These are phyloP conservation scores for Rhynchonycteris naso DNA, from an alignment of 2,797 vertebrate species.

Conservation along the genomic window DNA sequence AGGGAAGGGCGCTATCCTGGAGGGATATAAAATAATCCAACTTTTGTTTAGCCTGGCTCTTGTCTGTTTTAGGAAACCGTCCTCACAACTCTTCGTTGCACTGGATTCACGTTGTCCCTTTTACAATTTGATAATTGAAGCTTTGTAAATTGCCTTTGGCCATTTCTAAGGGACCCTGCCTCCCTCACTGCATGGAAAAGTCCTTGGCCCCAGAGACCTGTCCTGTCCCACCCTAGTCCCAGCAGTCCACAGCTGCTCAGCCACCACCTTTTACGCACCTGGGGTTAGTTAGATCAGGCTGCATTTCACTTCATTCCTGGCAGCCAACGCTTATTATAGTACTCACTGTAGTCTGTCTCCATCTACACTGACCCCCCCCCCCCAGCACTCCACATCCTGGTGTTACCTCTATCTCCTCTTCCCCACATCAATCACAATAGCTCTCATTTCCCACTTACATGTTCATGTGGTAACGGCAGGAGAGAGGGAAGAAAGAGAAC, in stretches of 20 bases:
- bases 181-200: background rate
- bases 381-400: background rate
- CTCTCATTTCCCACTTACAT: background rate
- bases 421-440: background rate
- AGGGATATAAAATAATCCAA: background rate
- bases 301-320: background rate
- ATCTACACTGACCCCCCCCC: background rate
- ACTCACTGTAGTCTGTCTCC: background rate
- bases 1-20: background rate
- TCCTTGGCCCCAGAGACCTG: background rate
- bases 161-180: background rate
- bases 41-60: background rate
- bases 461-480: background rate
- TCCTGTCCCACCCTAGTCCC: background rate
- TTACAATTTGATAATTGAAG: background rate
- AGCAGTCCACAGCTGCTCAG: rapidly evolving
- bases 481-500: background rate
- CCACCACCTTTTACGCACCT: background rate
- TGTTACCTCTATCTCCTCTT: background rate
- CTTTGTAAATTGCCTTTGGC: background rate
- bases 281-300: background rate
- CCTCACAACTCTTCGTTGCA: background rate
- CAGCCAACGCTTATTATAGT: background rate
- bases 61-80: background rate
- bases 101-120: background rate